Base-by-base conservation (phyloP, 2,797 vertebrate genomes). In the Diglossa cyanea region DNA sequence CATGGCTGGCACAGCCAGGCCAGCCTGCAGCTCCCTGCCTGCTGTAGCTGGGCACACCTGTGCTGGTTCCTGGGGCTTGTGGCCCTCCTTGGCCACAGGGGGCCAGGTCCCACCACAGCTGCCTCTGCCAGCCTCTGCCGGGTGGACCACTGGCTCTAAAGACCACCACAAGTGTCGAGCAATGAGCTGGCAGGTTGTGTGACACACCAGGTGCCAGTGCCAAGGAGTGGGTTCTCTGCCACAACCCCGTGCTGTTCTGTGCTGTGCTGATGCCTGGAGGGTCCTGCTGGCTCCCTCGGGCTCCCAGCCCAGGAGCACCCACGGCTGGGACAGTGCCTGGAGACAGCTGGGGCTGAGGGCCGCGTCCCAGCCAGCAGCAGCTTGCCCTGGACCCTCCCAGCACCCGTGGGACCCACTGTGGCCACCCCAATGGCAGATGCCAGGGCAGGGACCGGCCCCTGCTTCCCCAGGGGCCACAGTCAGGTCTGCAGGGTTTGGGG, bases 331-430 rank as follows among this genome's bases (percentile, higher is more conserved):
- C 76, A 71, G 58, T 0, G 0, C 23, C 51, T 6, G 2, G 21
- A 8, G n/a, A 9, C 40, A 53, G 25, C 62, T 3, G 1, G 37
- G 42, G 42, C 30, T 2, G 4, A 7, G n/a, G 3, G 17, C 4
- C 5, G 42, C 2, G 18, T 18, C 70, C 68, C 42, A 23, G 35
- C 44, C 6, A 4, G 11, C 40, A 54, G n/a, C 72, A 47, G 30
- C 8, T 30, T 21, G 35, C 13, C 45, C 78, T 9, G 33, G 21
- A 50, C 16, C 7, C 42, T 48, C 15, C 24, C 53, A 19, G 83
- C 16, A 6, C 26, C 50, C 2, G 0, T 0, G 9, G 71, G 9
- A 66, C 28, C 17, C 2, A 2, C 51, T 40, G 84, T 2, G 3
- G 37, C 37, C 9, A 2, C 9, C 8, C 28, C 15, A 6, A 1